phyloP scores from a whole-genome alignment of 2,888 invertebrate species.

The Hanleya hanleyi region DNA sequence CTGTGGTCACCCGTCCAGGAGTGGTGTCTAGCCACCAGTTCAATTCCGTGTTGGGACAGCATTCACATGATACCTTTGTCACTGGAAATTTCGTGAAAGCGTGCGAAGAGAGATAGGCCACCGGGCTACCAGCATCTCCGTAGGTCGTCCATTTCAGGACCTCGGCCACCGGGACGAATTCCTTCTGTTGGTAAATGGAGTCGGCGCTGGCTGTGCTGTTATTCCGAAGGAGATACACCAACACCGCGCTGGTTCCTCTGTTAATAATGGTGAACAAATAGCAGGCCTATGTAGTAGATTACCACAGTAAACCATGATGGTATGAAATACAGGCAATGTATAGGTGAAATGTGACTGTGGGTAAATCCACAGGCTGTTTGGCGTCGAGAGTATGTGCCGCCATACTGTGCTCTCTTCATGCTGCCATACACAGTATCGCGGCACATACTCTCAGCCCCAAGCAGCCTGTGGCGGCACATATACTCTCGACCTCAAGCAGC shows the following conservation, averaged over 20 bases:
- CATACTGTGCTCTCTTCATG: no score
- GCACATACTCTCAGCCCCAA: no score
- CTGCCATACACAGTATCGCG: no score
- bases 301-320: no score
- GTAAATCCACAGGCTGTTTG: no score
- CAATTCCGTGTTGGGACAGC: background rate
- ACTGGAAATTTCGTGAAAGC: background rate
- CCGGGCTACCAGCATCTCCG: background rate
- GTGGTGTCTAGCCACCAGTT: conserved; percentile 10
- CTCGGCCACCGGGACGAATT: background rate
- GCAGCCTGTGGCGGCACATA: no score
- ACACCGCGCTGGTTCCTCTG: background rate
- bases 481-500: no score
- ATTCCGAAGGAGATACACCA: background rate
- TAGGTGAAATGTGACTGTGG: no score
- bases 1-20: background rate
- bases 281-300: no score
- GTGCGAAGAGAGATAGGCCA: background rate
- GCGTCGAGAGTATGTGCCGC: no score
- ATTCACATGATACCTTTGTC: background rate
- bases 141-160: background rate
- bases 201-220: background rate
- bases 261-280: no score
- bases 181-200: background rate
- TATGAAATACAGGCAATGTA: no score